A percentile compares a stretch with the other conserved stretches of the same genome.
Conservation (phyloP, 2,113 vertebrate genomes). For the Heptranchias perlo region DNA sequence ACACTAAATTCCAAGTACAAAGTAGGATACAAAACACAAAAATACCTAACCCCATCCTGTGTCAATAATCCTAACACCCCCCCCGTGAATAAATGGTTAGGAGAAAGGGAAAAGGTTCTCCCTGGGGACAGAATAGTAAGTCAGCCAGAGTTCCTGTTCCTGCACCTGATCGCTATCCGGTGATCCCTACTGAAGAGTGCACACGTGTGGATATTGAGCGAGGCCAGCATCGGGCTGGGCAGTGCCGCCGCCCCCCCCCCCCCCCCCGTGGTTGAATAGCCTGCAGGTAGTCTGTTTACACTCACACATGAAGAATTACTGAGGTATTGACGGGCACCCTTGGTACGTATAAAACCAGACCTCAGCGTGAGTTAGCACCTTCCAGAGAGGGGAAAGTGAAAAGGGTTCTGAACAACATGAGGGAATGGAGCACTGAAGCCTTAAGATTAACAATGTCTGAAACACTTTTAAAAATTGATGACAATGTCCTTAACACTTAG, state of each 20-base stretch:
- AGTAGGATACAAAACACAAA: not conserved
- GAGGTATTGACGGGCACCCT: not conserved
- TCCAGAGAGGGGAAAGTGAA: not conserved
- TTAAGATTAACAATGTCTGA: not conserved
- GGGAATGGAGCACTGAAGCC: not conserved
- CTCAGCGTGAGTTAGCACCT: not conserved
- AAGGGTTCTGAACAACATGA: not conserved
- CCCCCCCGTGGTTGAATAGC: not conserved
- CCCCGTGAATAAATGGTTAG: not conserved
- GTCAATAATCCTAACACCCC: not conserved
- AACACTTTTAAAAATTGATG: not conserved
- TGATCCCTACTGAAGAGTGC: not conserved
- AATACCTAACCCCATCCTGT: not conserved
- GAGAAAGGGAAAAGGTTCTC: not conserved
- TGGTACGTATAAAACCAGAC: not conserved
- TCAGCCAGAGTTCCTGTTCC: not conserved
- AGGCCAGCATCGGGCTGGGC: not conserved
- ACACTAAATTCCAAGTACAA: not conserved
- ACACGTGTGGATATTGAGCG: not conserved
- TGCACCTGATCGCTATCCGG: not conserved
- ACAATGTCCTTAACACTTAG: not conserved
- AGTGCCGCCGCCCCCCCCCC: too few species aligned
- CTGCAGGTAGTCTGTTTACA: not conserved
- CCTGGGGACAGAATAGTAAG: not conserved
- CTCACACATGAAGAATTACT: not conserved